Evolutionary conservation across 2,113 vertebrate species (phyloP).

Genomic region (Tachycineta bicolor): DNA sequence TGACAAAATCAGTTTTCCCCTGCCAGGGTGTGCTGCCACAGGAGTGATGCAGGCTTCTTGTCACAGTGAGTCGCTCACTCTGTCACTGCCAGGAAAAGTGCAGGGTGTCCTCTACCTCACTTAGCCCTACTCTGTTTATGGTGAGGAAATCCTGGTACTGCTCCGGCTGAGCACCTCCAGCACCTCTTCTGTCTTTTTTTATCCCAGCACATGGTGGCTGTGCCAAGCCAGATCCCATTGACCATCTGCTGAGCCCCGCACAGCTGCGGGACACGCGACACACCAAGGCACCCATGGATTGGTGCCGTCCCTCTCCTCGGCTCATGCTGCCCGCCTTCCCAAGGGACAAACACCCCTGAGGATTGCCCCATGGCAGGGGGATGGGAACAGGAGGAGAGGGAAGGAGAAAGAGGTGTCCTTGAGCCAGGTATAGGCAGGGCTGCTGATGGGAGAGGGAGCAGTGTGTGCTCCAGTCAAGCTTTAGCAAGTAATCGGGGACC

Average conservation of each 20-base stretch:
- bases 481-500: background rate
- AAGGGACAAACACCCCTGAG: background rate
- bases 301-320: background rate
- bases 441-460: background rate
- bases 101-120: background rate
- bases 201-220: accelerated
- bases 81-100: background rate
- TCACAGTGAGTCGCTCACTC: accelerated
- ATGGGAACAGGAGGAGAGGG: background rate
- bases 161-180: background rate
- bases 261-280: accelerated
- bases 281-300: accelerated
- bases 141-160: background rate
- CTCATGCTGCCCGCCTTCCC: accelerated
- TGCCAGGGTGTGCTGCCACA: background rate
- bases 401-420: background rate
- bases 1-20: background rate
- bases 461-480: background rate
- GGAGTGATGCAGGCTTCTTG: background rate
- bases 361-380: accelerated
- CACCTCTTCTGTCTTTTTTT: background rate
- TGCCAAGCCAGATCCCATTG: accelerated
- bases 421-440: background rate
- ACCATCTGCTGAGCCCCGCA: accelerated
- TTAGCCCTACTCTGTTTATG: accelerated